Base-by-base conservation (phyloP, 1,140 invertebrate species). In the Papilio polyxenes region DNA sequence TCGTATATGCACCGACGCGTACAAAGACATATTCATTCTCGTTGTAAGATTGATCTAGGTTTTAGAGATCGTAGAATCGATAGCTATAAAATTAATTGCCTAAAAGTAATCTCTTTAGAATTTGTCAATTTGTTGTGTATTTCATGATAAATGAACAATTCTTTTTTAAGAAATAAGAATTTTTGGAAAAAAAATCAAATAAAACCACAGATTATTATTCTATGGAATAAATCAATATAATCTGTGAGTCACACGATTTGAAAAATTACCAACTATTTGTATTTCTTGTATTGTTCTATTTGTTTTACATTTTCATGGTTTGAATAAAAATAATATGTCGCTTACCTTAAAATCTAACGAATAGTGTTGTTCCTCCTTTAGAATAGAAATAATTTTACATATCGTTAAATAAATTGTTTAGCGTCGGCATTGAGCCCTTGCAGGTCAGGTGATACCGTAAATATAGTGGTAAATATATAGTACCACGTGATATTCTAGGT, bases 1-100 rank as follows among this genome's bases (percentile, higher is more conserved):
- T 77, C 75, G 75, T 77, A 56, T 56, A 77, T 77, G 75, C 75
- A 77, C 75, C 75, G 75, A 53, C 75, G 75, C 75, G 75, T 77
- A 77, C 75, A 77, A 77, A 77, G 31, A 37, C 49, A 77, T 51
- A 48, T 75, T 75, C 75, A 51, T 51, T 77, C 44, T 53, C 75
- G 75, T 77, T 17, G 9, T 75, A 77, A 77, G 75, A 77, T 77
- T 23, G 75, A 15, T 15, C 5, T 77, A 77, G 49, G 49, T 51
- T 1, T 37, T 23, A 75, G 23, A 31, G 20, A 31, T 11, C 11
- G 5, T 72, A 72, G 13, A 13, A 17, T 13, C 23, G 20, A 31
- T 75, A 75, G 49, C 20, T 15, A 72, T 40, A 37, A 72, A 37
- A 17, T 69, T 40, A 3, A 72, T 8, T 72, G 65, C 31, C 65